Conservation (phyloP, 2,888 invertebrate species). For the Machimus atricapillus region DNA sequence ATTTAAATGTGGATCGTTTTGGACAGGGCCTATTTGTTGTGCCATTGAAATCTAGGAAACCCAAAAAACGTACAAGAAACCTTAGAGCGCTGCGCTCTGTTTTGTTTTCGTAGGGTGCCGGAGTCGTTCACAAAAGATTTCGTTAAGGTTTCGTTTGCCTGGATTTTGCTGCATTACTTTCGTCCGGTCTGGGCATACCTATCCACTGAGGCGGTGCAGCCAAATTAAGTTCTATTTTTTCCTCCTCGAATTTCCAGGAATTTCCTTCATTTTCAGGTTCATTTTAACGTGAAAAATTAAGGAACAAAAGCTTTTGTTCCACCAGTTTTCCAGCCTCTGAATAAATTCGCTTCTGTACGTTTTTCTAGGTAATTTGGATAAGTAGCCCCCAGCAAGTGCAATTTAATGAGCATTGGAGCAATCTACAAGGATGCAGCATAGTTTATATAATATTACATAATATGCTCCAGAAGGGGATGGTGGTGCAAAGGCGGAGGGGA, state of each 20-base stretch:
- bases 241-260: not conserved
- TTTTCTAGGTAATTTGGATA: not conserved
- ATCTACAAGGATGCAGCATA: not conserved
- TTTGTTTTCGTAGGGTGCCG: not conserved
- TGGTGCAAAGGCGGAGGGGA: not conserved
- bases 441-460: not conserved
- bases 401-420: not conserved
- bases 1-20: not conserved
- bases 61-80: not conserved
- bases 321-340: not conserved
- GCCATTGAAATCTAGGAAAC: not conserved
- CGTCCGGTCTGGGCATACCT: not conserved
- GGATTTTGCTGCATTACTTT: not conserved
- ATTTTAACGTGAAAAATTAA: not conserved
- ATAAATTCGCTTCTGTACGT: not conserved
- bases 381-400: not conserved
- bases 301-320: slow-evolving; percentile 6
- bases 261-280: not conserved
- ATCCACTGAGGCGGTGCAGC: not conserved
- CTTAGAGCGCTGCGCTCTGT: not conserved
- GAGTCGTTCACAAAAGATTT: not conserved
- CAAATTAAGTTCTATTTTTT: not conserved
- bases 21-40: not conserved
- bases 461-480: not conserved
- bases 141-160: not conserved